Percentiles rank a stretch among this genome's conserved stretches.
These are phyloP conservation scores for Caenorhabditis imperialis DNA, from an alignment of 2,888 invertebrate genomes.

Conservation along the genomic window DNA sequence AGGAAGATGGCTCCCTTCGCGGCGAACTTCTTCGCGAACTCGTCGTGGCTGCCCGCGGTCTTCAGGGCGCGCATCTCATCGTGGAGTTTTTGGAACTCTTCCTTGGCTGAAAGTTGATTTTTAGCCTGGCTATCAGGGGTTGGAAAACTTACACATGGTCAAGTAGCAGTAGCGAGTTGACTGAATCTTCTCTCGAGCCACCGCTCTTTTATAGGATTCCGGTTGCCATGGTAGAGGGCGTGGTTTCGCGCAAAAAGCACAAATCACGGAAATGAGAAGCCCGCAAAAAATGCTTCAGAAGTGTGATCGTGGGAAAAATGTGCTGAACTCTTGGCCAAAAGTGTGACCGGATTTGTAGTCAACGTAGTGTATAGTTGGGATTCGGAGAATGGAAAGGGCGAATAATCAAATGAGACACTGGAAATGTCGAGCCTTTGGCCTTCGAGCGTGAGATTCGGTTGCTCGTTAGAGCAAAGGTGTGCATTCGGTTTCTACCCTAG, in stretches of 20 bases:
- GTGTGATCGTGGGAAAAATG: slow-evolving; percentile 31
- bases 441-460: too few relatives aligned
- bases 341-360: slow-evolving; percentile 6
- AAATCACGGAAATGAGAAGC: slow-evolving; percentile 35
- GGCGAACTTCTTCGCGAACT: slow-evolving; percentile 45
- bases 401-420: too few relatives aligned
- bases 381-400: neutral
- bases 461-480: too few relatives aligned
- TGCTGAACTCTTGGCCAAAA: slow-evolving; percentile 23
- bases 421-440: too few relatives aligned
- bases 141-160: slow-evolving; percentile 33
- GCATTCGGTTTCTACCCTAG: too few relatives aligned
- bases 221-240: slow-evolving; percentile 30
- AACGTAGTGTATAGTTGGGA: slow-evolving; percentile 33
- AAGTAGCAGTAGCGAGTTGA: slow-evolving; percentile 12
- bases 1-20: slow-evolving; percentile 55
- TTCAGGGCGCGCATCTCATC: slow-evolving; percentile 52
- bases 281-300: slow-evolving; percentile 9
- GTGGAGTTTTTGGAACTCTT: slow-evolving; percentile 55
- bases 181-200: neutral
- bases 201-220: slow-evolving; percentile 29
- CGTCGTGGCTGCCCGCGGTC: slow-evolving; percentile 39
- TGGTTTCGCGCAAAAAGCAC: slow-evolving; percentile 16
- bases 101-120: slow-evolving; percentile 36
- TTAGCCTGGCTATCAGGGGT: neutral